These are phyloP conservation scores for Orientallactaga sibirica DNA, from an alignment of 2,797 vertebrate genomes.

Conservation along the genomic window DNA sequence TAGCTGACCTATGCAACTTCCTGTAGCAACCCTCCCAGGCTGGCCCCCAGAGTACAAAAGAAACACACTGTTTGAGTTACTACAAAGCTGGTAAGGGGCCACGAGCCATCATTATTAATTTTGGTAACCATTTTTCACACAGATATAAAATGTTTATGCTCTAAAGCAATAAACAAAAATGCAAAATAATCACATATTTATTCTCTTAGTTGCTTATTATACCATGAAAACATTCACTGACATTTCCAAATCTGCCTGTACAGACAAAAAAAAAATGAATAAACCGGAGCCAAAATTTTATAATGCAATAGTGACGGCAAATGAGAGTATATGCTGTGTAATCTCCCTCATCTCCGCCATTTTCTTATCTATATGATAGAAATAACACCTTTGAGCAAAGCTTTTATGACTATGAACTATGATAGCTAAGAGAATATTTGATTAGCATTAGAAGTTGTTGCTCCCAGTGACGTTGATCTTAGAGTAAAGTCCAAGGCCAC, in stretches of 20 bases:
- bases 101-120: not conserved
- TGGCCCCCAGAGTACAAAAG: not conserved
- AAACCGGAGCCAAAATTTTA: not conserved
- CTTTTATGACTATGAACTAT: slow-evolving; percentile 3
- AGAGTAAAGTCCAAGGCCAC: not conserved
- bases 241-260: not conserved
- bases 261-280: not conserved
- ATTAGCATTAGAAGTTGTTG: not conserved
- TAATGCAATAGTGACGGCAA: not conserved
- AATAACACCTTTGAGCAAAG: not conserved
- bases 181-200: not conserved
- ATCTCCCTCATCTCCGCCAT: not conserved
- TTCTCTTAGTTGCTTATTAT: not conserved
- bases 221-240: not conserved
- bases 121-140: not conserved
- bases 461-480: not conserved
- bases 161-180: slow-evolving; percentile 34
- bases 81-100: not conserved
- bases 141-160: slow-evolving; percentile 27
- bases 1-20: not conserved
- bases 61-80: not conserved
- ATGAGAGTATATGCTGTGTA: not conserved
- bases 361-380: slow-evolving; percentile 39
- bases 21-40: not conserved
- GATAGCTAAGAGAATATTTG: slow-evolving; percentile 2